A percentile compares a stretch with the other conserved stretches of the same genome.
Evolutionary conservation across 1,140 invertebrate genomes (phyloP).

Genomic region (Hypsibius dujardini): DNA sequence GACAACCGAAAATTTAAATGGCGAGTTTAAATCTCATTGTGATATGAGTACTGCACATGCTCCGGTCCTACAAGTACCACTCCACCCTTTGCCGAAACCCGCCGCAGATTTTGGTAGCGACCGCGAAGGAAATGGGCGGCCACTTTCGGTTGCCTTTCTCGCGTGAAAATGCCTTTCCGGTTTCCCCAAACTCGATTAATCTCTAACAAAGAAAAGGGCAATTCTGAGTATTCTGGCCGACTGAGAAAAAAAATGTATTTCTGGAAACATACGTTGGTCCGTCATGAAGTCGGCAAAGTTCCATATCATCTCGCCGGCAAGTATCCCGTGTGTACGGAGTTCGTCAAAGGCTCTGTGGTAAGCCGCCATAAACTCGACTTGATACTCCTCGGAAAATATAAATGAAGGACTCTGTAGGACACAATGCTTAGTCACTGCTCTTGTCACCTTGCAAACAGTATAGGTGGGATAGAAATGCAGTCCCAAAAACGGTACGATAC

Average conservation of each 20-base stretch:
- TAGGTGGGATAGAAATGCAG: no score
- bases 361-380: conserved; percentile 56
- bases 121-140: conserved; percentile 55
- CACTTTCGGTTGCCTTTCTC: conserved; percentile 65
- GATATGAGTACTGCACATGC: no score
- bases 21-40: no score
- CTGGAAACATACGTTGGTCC: conserved; percentile 38
- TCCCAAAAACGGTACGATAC: no score
- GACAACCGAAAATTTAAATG: no score
- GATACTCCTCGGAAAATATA: conserved; percentile 87
- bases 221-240: no score
- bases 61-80: no score
- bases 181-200: conserved; percentile 50
- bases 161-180: conserved; percentile 74
- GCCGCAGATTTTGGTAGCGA: conserved; percentile 54
- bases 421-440: no score
- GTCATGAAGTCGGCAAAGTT: conserved; percentile 66
- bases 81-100: no score
- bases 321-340: conserved; percentile 54
- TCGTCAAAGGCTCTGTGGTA: conserved; percentile 79
- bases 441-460: no score
- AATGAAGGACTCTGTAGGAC: conserved; percentile 51
- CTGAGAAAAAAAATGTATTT: no score
- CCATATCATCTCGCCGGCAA: conserved; percentile 93
- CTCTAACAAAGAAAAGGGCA: no score